A percentile compares a stretch with the other conserved stretches of the same genome.
phyloP scores from a whole-genome alignment of 2,888 invertebrate species.

The Cheilosia urbana region DNA sequence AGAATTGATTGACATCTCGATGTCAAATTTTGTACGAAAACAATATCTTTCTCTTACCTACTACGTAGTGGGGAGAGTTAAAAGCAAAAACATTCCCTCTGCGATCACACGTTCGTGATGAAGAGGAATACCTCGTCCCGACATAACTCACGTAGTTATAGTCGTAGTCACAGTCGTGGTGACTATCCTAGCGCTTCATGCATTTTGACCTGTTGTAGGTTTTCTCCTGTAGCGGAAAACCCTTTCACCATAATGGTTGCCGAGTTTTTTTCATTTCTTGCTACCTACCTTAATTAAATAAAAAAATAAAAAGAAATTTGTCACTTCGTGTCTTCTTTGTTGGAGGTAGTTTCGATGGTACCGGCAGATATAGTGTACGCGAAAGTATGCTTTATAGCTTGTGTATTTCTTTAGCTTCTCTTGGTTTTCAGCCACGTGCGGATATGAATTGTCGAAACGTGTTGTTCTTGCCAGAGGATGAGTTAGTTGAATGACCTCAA shows the following conservation, averaged over 20 bases:
- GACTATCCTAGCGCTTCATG: constrained; percentile 6
- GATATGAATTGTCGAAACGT: constrained; percentile 62
- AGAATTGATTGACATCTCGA: too few relatives aligned
- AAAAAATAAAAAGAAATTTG: constrained; percentile 73
- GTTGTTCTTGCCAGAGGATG: constrained; percentile 35
- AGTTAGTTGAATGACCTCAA: constrained; percentile 34
- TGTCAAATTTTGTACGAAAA: too few relatives aligned
- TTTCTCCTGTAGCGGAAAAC: constrained; percentile 40
- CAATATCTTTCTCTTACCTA: too few relatives aligned
- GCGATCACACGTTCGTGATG: constrained; percentile 71
- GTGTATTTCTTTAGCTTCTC: constrained; percentile 38
- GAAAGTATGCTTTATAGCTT: constrained; percentile 69
- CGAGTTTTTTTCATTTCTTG: constrained; percentile 8
- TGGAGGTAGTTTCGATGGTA: constrained; percentile 42
- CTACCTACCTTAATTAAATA: constrained; percentile 68
- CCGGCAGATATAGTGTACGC: constrained; percentile 55
- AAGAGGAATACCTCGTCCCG: constrained; percentile 36
- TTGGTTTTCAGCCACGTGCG: constrained; percentile 40
- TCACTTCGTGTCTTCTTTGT: constrained; percentile 63
- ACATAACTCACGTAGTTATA: constrained; percentile 66
- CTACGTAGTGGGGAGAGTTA: too few relatives aligned
- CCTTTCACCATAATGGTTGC: constrained; percentile 44
- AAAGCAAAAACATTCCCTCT: constrained; percentile 33
- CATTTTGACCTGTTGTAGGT: constrained; percentile 58
- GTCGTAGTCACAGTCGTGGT: constrained; percentile 32